Evolutionary conservation across 2,113 vertebrate species (phyloP), one percentile per base, ranked within the genome.

Genomic region (Ptilonorhynchus violaceus): DNA sequence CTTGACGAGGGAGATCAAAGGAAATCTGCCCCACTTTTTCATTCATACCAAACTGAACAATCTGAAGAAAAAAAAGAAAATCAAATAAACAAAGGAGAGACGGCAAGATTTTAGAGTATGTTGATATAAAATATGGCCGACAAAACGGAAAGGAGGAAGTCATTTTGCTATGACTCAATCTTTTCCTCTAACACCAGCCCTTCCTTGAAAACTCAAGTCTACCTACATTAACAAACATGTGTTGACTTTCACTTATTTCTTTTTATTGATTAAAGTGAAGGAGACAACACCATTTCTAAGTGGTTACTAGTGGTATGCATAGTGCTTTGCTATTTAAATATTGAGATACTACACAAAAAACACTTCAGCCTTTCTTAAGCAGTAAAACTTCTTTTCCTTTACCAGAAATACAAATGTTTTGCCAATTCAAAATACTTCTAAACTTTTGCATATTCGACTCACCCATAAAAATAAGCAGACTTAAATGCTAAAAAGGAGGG

Each of bases 11-110:
- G 9, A 99, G 98, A 86, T 99, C 99, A 55, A 99, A 99, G 80
- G 99, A 99, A 62, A 99, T 99, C 97, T 99, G 99, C 7, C 99
- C 99, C 41, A 99, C 99, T 97, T 99, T 99, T 11, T 98, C 98
- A 64, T 99, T 99, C 99, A 99, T 99, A 59, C 99, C 99, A 50
- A 99, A 99, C 97, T 99, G 99, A 68, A 99, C 99, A 30, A 99
- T 99, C 99, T 99, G 98, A 37, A 82, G 14, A 1, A 3, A 6
- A 77, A 77, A 30, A 33, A 14, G 28, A 44, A n/a, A 33, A 6
- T 13, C 31, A 88, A 63, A 2, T 9, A 33, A 83, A 68, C 11
- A n/a, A 77, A 66, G 11, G 8, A 55, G 24, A 72, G 14, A 75
- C 0, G 30, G 27, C n/a, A 60, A 76, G 16, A 83, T 35, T 87